Percentiles rank a stretch among this genome's conserved stretches.
phyloP scores from a whole-genome alignment of 2,113 vertebrate genomes.

The Tyrannus savana region DNA sequence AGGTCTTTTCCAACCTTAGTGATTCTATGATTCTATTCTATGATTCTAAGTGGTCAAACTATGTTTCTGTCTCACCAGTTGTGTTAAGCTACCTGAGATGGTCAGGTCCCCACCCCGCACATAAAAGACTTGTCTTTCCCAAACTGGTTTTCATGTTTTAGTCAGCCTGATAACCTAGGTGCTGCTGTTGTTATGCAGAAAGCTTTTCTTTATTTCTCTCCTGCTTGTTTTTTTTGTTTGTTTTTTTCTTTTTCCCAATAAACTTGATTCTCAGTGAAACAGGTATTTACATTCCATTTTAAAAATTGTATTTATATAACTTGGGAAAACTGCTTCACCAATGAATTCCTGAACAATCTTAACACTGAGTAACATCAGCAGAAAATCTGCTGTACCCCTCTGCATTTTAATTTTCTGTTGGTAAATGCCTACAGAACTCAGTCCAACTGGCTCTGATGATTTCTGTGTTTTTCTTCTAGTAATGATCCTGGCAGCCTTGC shows the following conservation, averaged over 20 bases:
- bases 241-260: neutral
- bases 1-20: neutral
- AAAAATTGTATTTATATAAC: neutral
- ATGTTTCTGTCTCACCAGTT: neutral
- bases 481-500: neutral
- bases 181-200: neutral
- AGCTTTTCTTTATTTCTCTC: neutral
- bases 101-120: neutral
- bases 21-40: neutral
- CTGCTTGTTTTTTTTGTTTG: neutral
- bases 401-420: conserved; percentile 17
- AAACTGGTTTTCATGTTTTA: neutral
- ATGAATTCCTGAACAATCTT: neutral
- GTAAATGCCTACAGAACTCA: neutral
- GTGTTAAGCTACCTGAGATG: neutral
- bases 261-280: neutral
- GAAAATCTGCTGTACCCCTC: neutral
- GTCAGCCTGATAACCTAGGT: neutral
- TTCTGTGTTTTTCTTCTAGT: neutral
- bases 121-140: neutral
- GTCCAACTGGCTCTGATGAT: neutral
- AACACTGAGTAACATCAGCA: neutral
- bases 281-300: neutral
- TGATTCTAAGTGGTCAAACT: neutral
- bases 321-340: neutral